phyloP scores from a whole-genome alignment of 1,140 invertebrate species.

The Musca vetustissima region DNA sequence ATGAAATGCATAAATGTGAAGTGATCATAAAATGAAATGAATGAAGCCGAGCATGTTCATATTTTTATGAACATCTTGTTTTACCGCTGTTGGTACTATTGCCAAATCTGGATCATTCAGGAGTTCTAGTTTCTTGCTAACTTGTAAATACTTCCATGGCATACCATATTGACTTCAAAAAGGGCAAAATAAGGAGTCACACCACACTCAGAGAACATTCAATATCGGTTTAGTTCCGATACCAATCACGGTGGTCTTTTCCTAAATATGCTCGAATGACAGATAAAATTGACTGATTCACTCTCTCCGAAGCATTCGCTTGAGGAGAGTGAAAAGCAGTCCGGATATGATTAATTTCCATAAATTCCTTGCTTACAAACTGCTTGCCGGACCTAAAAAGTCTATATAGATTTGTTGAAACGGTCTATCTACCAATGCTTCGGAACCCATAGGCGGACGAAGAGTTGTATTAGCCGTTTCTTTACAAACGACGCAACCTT shows the following conservation, averaged over 20 bases:
- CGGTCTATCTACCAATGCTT: not conserved
- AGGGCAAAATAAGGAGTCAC: too few species aligned
- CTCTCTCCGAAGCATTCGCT: not conserved
- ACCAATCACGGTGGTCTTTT: not conserved
- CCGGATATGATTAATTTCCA: not conserved
- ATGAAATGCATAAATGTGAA: too few species aligned
- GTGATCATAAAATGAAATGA: too few species aligned
- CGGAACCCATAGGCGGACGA: not conserved
- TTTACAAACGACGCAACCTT: not conserved
- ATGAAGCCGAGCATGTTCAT: too few species aligned
- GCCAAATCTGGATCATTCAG: too few species aligned
- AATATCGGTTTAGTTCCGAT: not conserved
- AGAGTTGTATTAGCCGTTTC: too few species aligned
- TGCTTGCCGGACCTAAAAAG: conserved; percentile 16
- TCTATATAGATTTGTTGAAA: conserved; percentile 28
- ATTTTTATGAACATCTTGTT: not conserved
- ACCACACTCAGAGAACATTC: not conserved
- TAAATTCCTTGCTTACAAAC: not conserved
- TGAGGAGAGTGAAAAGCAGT: not conserved
- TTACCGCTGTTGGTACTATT: not conserved
- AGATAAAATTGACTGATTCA: not conserved
- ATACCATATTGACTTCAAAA: too few species aligned
- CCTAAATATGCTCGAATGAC: not conserved
- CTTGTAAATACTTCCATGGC: not conserved
- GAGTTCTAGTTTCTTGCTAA: not conserved